Conservation (phyloP, 64 coral and sea anemone genomes). For the Stichodactyla mertensii region DNA sequence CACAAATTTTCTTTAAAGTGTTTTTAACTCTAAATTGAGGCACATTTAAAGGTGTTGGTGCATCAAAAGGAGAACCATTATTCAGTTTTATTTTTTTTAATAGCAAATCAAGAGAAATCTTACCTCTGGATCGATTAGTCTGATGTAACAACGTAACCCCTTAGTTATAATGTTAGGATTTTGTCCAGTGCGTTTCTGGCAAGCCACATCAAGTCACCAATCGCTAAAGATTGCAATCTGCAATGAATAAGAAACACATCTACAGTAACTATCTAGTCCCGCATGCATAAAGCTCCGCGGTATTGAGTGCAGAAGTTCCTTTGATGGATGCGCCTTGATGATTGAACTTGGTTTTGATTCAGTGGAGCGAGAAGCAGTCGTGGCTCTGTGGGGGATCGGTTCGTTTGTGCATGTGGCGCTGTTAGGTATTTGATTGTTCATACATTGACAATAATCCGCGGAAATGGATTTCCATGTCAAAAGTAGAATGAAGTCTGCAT, state of each 20-base stretch:
- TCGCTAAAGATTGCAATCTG: not conserved
- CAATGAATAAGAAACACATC: not conserved
- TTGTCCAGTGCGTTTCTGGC: not conserved
- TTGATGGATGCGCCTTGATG: not conserved
- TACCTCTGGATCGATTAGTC: not conserved
- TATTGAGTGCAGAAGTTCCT: not conserved
- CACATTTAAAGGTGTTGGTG: too few species aligned
- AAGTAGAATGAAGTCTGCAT: constrained; percentile 6
- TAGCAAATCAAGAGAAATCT: not conserved
- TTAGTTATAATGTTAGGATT: not conserved
- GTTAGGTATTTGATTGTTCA: constrained; percentile 8
- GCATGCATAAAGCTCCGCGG: not conserved
- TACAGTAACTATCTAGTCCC: not conserved
- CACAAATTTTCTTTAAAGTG: too few species aligned
- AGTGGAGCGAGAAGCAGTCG: not conserved
- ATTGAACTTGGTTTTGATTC: not conserved
- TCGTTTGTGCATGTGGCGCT: not conserved
- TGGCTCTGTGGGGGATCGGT: not conserved
- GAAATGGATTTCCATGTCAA: not conserved
- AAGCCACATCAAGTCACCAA: not conserved
- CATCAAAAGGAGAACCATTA: not conserved
- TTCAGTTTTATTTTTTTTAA: not conserved
- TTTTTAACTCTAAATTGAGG: too few species aligned
- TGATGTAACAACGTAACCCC: not conserved
- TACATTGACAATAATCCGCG: constrained; percentile 19